A percentile compares a stretch with the other conserved stretches of the same genome.
These are phyloP conservation scores for Poecile montanus DNA, from an alignment of 2,797 vertebrate genomes.

Conservation along the genomic window DNA sequence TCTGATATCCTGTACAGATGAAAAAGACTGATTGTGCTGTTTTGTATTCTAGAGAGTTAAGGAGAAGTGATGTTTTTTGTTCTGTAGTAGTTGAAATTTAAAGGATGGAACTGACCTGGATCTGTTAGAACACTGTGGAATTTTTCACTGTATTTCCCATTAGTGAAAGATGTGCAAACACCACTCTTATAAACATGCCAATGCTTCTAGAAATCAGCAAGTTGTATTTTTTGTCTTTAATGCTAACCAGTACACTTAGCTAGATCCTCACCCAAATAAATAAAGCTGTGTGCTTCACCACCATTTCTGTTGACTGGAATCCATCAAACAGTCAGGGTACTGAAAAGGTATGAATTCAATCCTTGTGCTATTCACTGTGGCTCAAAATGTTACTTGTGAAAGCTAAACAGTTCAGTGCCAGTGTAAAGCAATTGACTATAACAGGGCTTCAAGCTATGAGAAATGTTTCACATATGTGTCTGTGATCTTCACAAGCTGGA, in stretches of 20 bases:
- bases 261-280: slow-evolving; percentile 33
- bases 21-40: neutral
- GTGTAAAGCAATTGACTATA: slow-evolving; percentile 11
- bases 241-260: neutral
- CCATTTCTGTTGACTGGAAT: slow-evolving; percentile 29
- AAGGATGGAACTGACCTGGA: neutral
- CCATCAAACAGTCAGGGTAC: slow-evolving; percentile 12
- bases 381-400: slow-evolving; percentile 43
- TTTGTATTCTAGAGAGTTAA: neutral
- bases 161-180: neutral
- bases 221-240: neutral
- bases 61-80: neutral
- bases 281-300: slow-evolving; percentile 39
- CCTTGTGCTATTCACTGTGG: slow-evolving; percentile 22
- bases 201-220: neutral
- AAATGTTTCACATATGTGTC: slow-evolving; percentile 31
- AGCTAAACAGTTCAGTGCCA: neutral
- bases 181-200: neutral
- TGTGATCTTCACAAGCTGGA: slow-evolving; percentile 30
- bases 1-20: neutral
- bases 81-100: neutral
- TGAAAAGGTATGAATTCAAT: slow-evolving; percentile 52
- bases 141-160: neutral
- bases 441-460: slow-evolving; percentile 10
- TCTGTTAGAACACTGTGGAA: neutral